Conservation (phyloP, 92 coral and sea anemone species). For the Palythoa grandiflora region DNA sequence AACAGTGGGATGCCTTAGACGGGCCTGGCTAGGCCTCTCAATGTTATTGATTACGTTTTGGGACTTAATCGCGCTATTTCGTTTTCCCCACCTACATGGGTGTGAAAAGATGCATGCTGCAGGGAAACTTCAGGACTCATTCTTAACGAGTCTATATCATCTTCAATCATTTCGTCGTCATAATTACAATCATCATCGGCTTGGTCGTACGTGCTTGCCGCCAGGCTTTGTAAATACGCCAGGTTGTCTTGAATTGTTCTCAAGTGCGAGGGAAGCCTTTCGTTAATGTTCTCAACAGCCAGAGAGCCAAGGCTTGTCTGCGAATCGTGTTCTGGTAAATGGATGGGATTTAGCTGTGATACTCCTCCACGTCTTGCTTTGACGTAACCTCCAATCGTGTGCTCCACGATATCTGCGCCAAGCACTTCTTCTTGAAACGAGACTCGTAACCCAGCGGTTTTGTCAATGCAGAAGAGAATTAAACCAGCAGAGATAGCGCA, state of each 20-base stretch:
- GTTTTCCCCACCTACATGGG: neutral
- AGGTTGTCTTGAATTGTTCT: conserved; percentile 58
- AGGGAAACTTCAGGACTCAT: conserved; percentile 21
- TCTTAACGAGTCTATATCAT: conserved; percentile 24
- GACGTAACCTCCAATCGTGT: conserved; percentile 73
- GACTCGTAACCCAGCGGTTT: conserved; percentile 66
- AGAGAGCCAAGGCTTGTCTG: conserved; percentile 67
- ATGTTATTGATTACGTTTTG: too few relatives aligned
- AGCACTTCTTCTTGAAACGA: conserved; percentile 75
- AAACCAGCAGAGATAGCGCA: conserved; percentile 47
- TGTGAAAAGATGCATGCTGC: neutral
- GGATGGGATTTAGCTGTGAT: conserved; percentile 61
- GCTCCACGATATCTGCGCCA: conserved; percentile 74
- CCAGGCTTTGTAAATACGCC: conserved; percentile 62
- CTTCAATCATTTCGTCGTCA: conserved; percentile 33
- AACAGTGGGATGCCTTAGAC: too few relatives aligned
- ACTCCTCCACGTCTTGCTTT: conserved; percentile 70
- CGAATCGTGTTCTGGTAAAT: conserved; percentile 38
- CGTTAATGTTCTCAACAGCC: conserved; percentile 43
- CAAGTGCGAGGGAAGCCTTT: conserved; percentile 42
- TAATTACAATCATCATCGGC: conserved; percentile 31
- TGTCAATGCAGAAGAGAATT: conserved; percentile 62
- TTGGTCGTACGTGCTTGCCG: conserved; percentile 56
- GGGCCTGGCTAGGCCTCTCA: too few relatives aligned
- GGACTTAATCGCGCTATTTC: neutral